A percentile compares a stretch with the other conserved stretches of the same genome.
These are phyloP conservation scores for Amorpha juglandis DNA, from an alignment of 2,888 invertebrate genomes.

Conservation along the genomic window DNA sequence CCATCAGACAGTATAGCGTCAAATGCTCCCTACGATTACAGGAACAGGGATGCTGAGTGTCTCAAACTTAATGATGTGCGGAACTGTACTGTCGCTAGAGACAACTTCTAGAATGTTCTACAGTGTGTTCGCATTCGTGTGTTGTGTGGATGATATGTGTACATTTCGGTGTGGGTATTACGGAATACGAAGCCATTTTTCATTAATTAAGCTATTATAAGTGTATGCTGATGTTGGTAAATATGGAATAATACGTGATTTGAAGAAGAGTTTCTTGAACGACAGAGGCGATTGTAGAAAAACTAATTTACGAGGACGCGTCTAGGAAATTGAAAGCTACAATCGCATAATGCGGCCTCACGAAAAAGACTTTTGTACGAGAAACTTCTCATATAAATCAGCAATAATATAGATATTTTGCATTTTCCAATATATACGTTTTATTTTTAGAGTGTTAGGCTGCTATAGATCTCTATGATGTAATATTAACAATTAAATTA, in stretches of 20 bases:
- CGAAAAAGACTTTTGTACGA: too few species aligned
- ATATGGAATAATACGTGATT: background rate
- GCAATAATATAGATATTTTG: too few species aligned
- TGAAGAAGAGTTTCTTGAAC: too few species aligned
- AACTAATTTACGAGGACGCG: too few species aligned
- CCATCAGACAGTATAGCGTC: conserved; percentile 60
- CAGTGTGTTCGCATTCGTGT: background rate
- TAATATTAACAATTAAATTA: background rate
- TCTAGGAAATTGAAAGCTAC: too few species aligned
- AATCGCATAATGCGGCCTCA: too few species aligned
- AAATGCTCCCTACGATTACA: conserved; percentile 57
- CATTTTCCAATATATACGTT: too few species aligned
- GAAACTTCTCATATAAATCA: too few species aligned
- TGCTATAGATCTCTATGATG: too few species aligned
- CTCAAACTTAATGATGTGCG: conserved; percentile 67
- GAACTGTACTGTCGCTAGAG: conserved; percentile 59
- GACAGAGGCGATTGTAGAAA: too few species aligned
- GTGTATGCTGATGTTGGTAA: conserved; percentile 7
- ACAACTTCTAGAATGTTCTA: conserved; percentile 51
- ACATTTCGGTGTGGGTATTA: conserved; percentile 21
- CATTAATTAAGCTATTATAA: conserved; percentile 9
- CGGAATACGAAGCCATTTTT: conserved; percentile 21
- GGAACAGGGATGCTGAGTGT: conserved; percentile 71
- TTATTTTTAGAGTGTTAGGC: too few species aligned
- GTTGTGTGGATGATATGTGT: conserved; percentile 20